Evolutionary conservation across 2,113 vertebrate genomes (phyloP), one percentile per base, ranked within the genome.

Genomic region (Dolichotis patagonum): DNA sequence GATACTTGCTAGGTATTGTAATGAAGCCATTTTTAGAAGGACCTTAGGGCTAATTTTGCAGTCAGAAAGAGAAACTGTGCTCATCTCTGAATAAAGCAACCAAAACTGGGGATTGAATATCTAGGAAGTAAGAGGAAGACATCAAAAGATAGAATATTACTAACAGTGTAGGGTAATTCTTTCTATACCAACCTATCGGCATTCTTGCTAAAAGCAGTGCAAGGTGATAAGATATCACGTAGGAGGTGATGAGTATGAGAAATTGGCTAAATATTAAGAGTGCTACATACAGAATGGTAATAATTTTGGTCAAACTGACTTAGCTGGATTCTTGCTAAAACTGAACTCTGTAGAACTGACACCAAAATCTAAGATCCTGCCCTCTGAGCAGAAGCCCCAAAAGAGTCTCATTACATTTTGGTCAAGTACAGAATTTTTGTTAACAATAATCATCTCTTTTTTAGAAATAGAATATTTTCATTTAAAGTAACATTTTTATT

Each of bases 391-490:
- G 58, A 85, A 0, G 10, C 1, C 3, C 19, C 16, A n/a, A 14
- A 13, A 8, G 11, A 58, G 10, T 11, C 24, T 43, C 9, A 56
- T 5, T n/a, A 8, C 14, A 43, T n/a, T 84, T 43, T n/a, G 58
- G 9, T 12, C 63, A 32, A 71, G 32, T 78, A 46, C 11, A 46
- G 16, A 67, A 49, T 16, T 2, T 75, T 90, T 58, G 32, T 52
- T 63, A 16, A 56, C 4, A 90, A 2, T 7, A 78, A 78, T 82
- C 9, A 28, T 56, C 13, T 92, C 58, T 58, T 54, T 58, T 46
- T 54, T 81, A 84, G 35, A 95, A 77, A 56, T 88, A 7, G 19
- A 75, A 13, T 49, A 49, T 91, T 96, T 95, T 56, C 17, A 91
- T 71, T 96, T 5, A 90, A 63, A 92, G 80, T 82, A 69, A 82